These are phyloP conservation scores for Metaphire vulgaris DNA, from an alignment of 1,140 invertebrate genomes.

Conservation along the genomic window DNA sequence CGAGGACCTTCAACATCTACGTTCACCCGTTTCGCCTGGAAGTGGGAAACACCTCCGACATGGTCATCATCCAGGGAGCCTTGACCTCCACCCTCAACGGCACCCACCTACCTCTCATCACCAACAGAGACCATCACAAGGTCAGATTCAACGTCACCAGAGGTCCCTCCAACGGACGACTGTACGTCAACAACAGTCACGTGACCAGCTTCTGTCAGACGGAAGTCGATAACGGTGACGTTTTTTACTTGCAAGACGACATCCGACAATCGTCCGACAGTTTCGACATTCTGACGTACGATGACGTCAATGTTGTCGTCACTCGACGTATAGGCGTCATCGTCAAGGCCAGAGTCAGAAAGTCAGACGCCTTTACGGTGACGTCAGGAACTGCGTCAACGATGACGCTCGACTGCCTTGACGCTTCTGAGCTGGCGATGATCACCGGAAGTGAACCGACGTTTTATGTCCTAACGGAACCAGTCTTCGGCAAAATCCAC, in stretches of 20 bases:
- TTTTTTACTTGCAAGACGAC: slow-evolving; percentile 75
- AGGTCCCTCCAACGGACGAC: slow-evolving; percentile 66
- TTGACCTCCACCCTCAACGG: slow-evolving; percentile 67
- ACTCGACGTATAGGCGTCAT: slow-evolving; percentile 72
- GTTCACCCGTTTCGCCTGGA: slow-evolving; percentile 70
- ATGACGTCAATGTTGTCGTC: neutral
- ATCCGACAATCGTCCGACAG: slow-evolving; percentile 33
- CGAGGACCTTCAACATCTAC: slow-evolving; percentile 74
- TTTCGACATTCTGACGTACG: neutral
- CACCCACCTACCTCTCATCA: slow-evolving; percentile 69
- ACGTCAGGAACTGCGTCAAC: slow-evolving; percentile 61
- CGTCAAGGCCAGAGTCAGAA: slow-evolving; percentile 32
- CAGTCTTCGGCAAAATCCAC: slow-evolving; percentile 41
- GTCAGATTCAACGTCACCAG: slow-evolving; percentile 72
- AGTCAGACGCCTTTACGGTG: slow-evolving; percentile 54
- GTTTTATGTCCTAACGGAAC: slow-evolving; percentile 64
- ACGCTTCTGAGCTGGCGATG: slow-evolving; percentile 75
- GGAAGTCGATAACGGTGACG: slow-evolving; percentile 66
- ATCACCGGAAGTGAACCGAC: slow-evolving; percentile 76
- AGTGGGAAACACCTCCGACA: slow-evolving; percentile 61
- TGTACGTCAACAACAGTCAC: slow-evolving; percentile 65
- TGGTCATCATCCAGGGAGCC: slow-evolving; percentile 67
- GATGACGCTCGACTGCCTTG: slow-evolving; percentile 64
- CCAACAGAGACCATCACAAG: slow-evolving; percentile 68
- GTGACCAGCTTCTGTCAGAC: slow-evolving; percentile 65